A percentile compares a stretch with the other conserved stretches of the same genome.
phyloP scores from a whole-genome alignment of 37 sponge, comb jelly and placozoan genomes.

The Crambe crambe region DNA sequence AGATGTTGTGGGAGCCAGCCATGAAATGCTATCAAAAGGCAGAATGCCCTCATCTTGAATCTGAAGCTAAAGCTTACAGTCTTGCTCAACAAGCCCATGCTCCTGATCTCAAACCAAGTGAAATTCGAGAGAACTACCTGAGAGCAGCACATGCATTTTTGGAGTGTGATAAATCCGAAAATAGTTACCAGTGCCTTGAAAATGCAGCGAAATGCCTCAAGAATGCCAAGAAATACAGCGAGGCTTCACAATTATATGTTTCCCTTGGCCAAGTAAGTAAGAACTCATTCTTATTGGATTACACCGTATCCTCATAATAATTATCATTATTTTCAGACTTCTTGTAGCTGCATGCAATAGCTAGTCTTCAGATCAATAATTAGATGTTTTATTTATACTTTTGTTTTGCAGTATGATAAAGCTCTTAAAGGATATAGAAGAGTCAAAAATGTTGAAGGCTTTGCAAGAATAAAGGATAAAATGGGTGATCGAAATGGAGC shows the following conservation, averaged over 20 bases:
- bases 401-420: conserved; percentile 28
- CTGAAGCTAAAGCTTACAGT: conserved; percentile 43
- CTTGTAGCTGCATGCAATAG: too few species aligned
- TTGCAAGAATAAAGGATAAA: conserved; percentile 19
- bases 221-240: conserved; percentile 31
- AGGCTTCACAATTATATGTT: conserved; percentile 30
- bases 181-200: conserved; percentile 12
- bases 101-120: not conserved
- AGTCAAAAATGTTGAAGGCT: conserved; percentile 15
- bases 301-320: too few species aligned
- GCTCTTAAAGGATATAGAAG: conserved; percentile 37
- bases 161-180: conserved; percentile 33
- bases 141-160: conserved; percentile 53
- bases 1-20: conserved; percentile 63
- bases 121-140: conserved; percentile 18
- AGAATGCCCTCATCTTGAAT: conserved; percentile 6
- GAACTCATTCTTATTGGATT: too few species aligned
- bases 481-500: conserved; percentile 24
- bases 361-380: too few species aligned
- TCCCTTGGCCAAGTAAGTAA: conserved; percentile 25
- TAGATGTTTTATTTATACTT: too few species aligned
- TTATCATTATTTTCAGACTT: too few species aligned
- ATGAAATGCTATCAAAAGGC: conserved; percentile 70
- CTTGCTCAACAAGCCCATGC: conserved; percentile 19
- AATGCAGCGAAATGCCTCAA: conserved; percentile 63